Evolutionary conservation across 2,888 invertebrate genomes (phyloP).

Genomic region (Zygaena filipendulae): DNA sequence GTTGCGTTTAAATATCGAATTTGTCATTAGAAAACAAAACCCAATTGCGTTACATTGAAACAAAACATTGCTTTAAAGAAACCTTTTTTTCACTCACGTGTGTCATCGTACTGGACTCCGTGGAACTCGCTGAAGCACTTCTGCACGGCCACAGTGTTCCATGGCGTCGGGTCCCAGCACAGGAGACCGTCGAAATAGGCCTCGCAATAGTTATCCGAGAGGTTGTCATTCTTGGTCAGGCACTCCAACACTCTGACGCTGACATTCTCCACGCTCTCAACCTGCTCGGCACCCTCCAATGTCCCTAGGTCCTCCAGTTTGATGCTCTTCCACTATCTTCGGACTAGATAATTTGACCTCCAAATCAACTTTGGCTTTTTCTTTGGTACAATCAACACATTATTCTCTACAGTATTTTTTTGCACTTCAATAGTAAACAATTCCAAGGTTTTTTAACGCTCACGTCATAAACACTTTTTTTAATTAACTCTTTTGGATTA

Average conservation of each 20-base stretch:
- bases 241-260: constrained; percentile 44
- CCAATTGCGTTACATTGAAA: too few species aligned
- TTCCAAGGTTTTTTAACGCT: too few species aligned
- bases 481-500: constrained; percentile 4
- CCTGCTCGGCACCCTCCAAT: constrained; percentile 39
- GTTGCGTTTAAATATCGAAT: too few species aligned
- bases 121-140: constrained; percentile 84
- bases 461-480: constrained; percentile 5
- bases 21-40: too few species aligned
- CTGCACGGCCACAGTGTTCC: constrained; percentile 74
- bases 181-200: constrained; percentile 80
- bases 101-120: constrained; percentile 82
- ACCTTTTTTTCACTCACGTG: constrained; percentile 86
- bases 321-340: constrained; percentile 23
- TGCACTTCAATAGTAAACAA: too few species aligned
- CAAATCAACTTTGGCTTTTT: constrained; percentile 23
- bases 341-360: constrained; percentile 30
- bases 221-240: constrained; percentile 32
- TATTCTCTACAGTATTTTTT: not conserved
- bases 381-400: constrained; percentile 32
- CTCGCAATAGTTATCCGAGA: constrained; percentile 62
- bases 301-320: constrained; percentile 63
- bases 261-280: constrained; percentile 45
- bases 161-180: constrained; percentile 86
- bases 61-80: too few species aligned